Evolutionary conservation across 2,888 invertebrate genomes (phyloP), one percentile per base, ranked within the genome.

Genomic region (Sympetrum striolatum): DNA sequence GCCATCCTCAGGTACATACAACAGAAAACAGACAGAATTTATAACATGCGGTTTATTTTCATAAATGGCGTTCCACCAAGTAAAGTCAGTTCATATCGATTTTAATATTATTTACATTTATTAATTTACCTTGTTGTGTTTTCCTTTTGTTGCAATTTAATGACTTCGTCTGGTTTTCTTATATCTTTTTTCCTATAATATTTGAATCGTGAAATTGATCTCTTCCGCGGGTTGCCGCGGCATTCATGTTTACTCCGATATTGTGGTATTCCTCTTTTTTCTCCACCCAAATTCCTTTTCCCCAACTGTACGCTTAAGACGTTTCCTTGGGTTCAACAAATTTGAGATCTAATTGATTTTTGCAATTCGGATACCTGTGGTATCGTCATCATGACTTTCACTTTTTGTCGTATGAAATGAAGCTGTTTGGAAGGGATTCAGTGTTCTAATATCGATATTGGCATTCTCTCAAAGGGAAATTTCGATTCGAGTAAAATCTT

Each of bases 171-270:
- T n/a, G n/a, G n/a, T n/a, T 44, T 44, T 44, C 44, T 44, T 44
- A 44, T 44, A n/a, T n/a, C n/a, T n/a, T n/a, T n/a, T n/a, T n/a
- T n/a, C n/a, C n/a, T n/a, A n/a, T n/a, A n/a, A n/a, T 58, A 15
- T 73, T 31, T 22, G 58, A 35, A 31, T 82, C 86, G 60, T 22
- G 86, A 37, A 86, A 60, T 86, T 58, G 37, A 35, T 86, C 58
- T 37, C 86, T 60, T 60, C 86, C 60, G 60, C 37, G 86, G 64
- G 37, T 60, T 60, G 35, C 60, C 86, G 60, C 86, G 86, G 86
- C 86, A 86, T 58, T 86, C 64, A 60, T 86, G 60, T 82, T 86
- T 86, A 86, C 58, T 73, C 73, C 86, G 86, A 37, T 86, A 60
- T 60, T 86, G 37, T n/a, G 60, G 86, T 37, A 37, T 60, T 22